These are phyloP conservation scores for Brachionus asplanchnoidis DNA, from an alignment of 1,140 invertebrate genomes.

Conservation along the genomic window DNA sequence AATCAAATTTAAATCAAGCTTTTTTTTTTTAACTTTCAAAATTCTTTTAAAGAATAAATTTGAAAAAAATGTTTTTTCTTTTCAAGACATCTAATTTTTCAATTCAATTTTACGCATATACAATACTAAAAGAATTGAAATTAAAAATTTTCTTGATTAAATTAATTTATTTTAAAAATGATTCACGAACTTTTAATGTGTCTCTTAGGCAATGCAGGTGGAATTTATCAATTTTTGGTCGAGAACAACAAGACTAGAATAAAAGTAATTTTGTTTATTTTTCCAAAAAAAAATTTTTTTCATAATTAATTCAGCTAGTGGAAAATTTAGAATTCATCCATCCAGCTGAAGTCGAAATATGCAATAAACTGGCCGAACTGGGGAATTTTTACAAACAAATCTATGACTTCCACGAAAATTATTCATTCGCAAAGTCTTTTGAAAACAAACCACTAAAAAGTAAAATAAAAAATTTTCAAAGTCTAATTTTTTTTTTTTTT, in stretches of 20 bases:
- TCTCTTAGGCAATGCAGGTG: constrained; percentile 14
- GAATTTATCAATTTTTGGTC: background rate
- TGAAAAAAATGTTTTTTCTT: background rate
- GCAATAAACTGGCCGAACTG: constrained; percentile 23
- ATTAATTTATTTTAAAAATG: background rate
- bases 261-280: background rate
- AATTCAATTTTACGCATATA: background rate
- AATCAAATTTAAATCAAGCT: too few relatives aligned
- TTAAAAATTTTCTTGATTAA: background rate
- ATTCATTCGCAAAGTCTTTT: background rate
- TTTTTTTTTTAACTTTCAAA: background rate
- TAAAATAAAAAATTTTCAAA: background rate
- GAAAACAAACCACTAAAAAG: background rate
- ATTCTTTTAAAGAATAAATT: background rate
- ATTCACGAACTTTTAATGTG: constrained; percentile 31
- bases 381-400: constrained; percentile 28
- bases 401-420: background rate
- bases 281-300: background rate
- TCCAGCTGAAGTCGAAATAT: constrained; percentile 39
- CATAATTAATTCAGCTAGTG: background rate
- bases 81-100: background rate
- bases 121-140: background rate
- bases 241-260: constrained; percentile 10
- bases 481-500: background rate
- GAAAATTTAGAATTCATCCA: constrained; percentile 40